A percentile compares a stretch with the other conserved stretches of the same genome.
Evolutionary conservation across 2,888 invertebrate species (phyloP).

Genomic region (Aromia moschata): DNA sequence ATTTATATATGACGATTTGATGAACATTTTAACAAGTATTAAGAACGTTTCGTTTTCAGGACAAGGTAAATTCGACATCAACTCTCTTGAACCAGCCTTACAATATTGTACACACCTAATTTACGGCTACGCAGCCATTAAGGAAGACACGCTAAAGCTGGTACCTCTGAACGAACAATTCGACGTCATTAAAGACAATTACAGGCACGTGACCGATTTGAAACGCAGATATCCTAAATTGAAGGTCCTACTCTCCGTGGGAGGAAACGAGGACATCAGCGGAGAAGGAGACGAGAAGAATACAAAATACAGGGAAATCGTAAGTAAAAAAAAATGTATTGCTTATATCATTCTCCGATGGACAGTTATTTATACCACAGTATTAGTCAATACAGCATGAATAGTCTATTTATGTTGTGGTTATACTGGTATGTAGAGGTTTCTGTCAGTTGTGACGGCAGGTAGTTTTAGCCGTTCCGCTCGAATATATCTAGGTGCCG

Average conservation of each 20-base stretch:
- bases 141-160: constrained; percentile 76
- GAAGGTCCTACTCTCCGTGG: constrained; percentile 79
- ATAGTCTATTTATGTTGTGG: too few species aligned
- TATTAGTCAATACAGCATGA: too few species aligned
- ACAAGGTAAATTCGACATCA: constrained; percentile 77
- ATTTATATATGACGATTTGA: too few species aligned
- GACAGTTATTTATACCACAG: too few species aligned
- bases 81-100: constrained; percentile 77
- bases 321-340: constrained; percentile 61
- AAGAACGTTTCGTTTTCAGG: constrained; percentile 72
- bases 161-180: constrained; percentile 76
- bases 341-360: too few species aligned
- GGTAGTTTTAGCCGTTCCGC: too few species aligned
- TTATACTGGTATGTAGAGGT: too few species aligned
- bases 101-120: constrained; percentile 82
- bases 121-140: constrained; percentile 83
- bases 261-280: constrained; percentile 77
- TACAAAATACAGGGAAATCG: constrained; percentile 76
- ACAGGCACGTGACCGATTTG: constrained; percentile 74
- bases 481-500: too few species aligned
- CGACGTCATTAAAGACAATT: constrained; percentile 80
- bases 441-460: too few species aligned
- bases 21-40: too few species aligned
- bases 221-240: constrained; percentile 76
- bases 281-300: constrained; percentile 62